Evolutionary conservation across 2,888 invertebrate genomes (phyloP).

Genomic region (Tortrix viridana): DNA sequence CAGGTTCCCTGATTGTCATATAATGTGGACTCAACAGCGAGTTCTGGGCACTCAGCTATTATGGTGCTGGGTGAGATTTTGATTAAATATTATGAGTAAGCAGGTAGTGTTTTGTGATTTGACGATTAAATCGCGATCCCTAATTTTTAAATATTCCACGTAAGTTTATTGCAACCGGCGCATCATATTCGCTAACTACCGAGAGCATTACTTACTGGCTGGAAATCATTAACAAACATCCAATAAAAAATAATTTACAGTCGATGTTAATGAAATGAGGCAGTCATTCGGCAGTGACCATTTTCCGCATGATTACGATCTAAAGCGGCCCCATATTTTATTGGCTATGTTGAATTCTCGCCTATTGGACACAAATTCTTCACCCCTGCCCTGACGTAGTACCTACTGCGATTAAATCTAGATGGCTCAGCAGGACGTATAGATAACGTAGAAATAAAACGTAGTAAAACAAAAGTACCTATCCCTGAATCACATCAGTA

Average conservation of each 20-base stretch:
- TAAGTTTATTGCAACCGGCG: too few relatives aligned
- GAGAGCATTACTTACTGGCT: not conserved
- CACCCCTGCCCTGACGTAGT: slow-evolving; percentile 12
- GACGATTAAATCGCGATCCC: too few relatives aligned
- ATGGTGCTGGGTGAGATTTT: too few relatives aligned
- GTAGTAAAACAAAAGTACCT: slow-evolving; percentile 18
- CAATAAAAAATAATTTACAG: slow-evolving; percentile 11
- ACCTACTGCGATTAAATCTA: slow-evolving; percentile 27
- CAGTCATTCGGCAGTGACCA: slow-evolving; percentile 21
- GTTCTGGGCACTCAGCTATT: too few relatives aligned
- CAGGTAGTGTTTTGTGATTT: too few relatives aligned
- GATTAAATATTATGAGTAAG: too few relatives aligned
- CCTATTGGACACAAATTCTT: slow-evolving; percentile 29
- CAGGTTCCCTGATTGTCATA: too few relatives aligned
- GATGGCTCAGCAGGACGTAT: slow-evolving; percentile 26
- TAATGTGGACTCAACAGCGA: too few relatives aligned
- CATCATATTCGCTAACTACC: too few relatives aligned
- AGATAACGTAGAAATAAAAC: slow-evolving; percentile 12
- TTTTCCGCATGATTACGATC: slow-evolving; percentile 23
- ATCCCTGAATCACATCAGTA: slow-evolving; percentile 24
- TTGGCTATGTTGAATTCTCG: slow-evolving; percentile 28
- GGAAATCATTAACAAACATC: not conserved
- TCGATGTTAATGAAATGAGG: slow-evolving; percentile 12
- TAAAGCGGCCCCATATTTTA: slow-evolving; percentile 26
- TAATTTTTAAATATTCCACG: too few relatives aligned